Evolutionary conservation across 2,888 invertebrate species (phyloP).

Genomic region (Eurytoma adleriae): DNA sequence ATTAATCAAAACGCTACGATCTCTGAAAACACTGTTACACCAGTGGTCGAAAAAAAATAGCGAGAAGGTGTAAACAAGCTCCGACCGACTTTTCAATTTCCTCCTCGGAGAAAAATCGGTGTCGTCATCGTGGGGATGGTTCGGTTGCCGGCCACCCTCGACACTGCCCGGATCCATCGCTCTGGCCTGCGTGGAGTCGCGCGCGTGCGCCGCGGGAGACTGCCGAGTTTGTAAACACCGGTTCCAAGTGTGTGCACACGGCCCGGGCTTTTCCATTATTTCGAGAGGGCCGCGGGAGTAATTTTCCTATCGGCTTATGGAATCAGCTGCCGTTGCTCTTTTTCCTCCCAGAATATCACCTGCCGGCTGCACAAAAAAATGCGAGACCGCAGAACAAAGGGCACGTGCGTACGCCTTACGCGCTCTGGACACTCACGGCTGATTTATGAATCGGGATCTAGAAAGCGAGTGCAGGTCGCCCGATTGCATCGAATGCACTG

Average conservation of each 20-base stretch:
- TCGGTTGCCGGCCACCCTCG: neutral
- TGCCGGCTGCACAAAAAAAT: conserved; percentile 59
- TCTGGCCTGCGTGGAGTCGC: conserved; percentile 1
- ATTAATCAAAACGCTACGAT: no score
- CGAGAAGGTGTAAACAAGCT: conserved; percentile 31
- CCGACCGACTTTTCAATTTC: conserved; percentile 35
- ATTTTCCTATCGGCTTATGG: conserved; percentile 72
- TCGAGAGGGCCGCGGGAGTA: conserved; percentile 64
- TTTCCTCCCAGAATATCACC: conserved; percentile 63
- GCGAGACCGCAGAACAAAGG: conserved; percentile 6
- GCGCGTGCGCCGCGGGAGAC: neutral
- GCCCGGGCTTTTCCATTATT: conserved; percentile 67
- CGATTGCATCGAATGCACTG: no score
- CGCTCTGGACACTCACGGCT: no score
- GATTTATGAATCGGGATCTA: no score
- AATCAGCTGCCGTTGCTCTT: conserved; percentile 70
- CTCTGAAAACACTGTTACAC: no score
- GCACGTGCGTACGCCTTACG: neutral
- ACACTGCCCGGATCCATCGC: neutral
- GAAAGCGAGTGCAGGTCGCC: no score
- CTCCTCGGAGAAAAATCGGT: neutral
- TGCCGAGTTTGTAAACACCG: conserved; percentile 67
- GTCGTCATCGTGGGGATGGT: conserved; percentile 29
- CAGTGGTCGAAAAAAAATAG: no score
- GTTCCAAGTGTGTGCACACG: conserved; percentile 67